Evolutionary conservation across 2,797 vertebrate genomes (phyloP).

Genomic region (Rhinogobio ventralis): DNA sequence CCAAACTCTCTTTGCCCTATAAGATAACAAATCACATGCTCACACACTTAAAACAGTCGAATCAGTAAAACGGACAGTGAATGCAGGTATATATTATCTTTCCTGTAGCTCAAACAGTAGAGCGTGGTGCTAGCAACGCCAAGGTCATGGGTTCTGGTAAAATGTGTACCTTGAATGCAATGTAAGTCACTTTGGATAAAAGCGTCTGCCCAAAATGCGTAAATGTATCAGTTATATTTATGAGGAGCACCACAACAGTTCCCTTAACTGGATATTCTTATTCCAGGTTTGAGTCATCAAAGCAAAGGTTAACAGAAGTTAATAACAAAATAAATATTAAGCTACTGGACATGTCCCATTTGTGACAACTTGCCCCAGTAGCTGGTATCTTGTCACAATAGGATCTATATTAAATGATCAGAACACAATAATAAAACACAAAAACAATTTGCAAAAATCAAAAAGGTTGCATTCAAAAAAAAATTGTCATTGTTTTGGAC

Average conservation of each 20-base stretch:
- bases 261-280: not conserved
- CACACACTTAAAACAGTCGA: not conserved
- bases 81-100: not conserved
- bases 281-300: not conserved
- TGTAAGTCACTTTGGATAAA: too few relatives aligned
- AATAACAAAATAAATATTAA: not conserved
- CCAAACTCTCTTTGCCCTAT: conserved; percentile 61
- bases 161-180: too few relatives aligned
- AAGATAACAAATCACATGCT: conserved; percentile 62
- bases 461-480: not conserved
- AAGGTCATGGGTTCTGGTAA: too few relatives aligned
- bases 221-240: too few relatives aligned
- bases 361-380: not conserved
- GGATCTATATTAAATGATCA: too few relatives aligned
- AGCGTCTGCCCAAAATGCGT: too few relatives aligned
- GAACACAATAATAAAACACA: not conserved
- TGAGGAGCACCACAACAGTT: not conserved
- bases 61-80: not conserved
- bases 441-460: not conserved
- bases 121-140: too few relatives aligned
- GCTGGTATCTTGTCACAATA: not conserved
- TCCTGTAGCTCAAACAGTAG: too few relatives aligned
- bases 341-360: not conserved
- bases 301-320: not conserved
- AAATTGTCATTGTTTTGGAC: not conserved